Evolutionary conservation across 2,113 vertebrate species (phyloP), one percentile per base, ranked within the genome.

Genomic region (Macquaria ambigua): DNA sequence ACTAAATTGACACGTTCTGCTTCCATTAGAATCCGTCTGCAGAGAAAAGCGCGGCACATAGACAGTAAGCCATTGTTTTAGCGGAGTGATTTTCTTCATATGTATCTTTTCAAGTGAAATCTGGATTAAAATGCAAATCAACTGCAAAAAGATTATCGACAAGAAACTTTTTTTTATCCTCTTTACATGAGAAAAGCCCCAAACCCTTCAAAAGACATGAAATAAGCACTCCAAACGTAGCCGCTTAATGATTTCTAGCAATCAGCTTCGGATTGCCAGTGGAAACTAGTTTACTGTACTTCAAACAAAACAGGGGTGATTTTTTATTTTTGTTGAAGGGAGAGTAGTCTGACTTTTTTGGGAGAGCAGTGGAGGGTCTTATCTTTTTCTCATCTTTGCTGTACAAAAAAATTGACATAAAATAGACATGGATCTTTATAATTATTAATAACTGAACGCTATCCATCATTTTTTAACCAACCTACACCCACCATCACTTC

Each of bases 1-100:
- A 86, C 34, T 25, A 72, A 82, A 89, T 37, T 56, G 62, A 81
- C 74, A 77, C 50, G n/a, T 84, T 87, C 34, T 68, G 64, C 62
- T 78, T 80, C 31, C 62, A 43, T 16, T 77, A 12, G 12, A 77
- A 61, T 71, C 43, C 3, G 18, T 25, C 62, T 70, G 31, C 56
- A 28, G 39, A 2, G 1, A 10, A 62, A 10, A 18, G 4, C 37
- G 16, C 18, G 20, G 34, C 10, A 16, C n/a, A 18, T 0, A 39
- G 7, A 66, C 15, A 34, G 12, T 64, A 62, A 77, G 43, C 21
- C 71, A 43, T 83, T 74, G 73, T 86, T 72, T 86, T 56, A 41
- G 23, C 25, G 23, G 12, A 70, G 62, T 56, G 16, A 18, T 75
- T 56, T 59, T 34, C 68, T 15, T 37, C 72, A 37, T 14, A 25